Evolutionary conservation across 2,797 vertebrate genomes (phyloP).

Genomic region (Phylloscopus collybita): DNA sequence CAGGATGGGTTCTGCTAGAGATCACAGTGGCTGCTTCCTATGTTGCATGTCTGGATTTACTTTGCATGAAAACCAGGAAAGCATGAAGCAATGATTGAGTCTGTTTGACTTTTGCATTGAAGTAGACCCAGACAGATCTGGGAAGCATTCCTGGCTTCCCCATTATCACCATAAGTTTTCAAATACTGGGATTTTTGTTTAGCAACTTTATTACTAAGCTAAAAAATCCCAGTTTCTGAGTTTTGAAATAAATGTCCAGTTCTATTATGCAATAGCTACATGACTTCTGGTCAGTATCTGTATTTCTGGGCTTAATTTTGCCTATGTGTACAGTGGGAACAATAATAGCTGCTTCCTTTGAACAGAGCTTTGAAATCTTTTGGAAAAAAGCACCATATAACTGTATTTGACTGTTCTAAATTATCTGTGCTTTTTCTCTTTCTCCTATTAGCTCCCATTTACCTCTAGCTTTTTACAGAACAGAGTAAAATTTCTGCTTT

Average conservation of each 20-base stretch:
- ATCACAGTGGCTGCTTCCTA: not conserved
- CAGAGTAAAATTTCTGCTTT: not conserved
- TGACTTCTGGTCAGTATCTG: not conserved
- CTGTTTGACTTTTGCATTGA: not conserved
- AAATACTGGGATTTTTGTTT: slow-evolving; percentile 1
- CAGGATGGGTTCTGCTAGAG: not conserved
- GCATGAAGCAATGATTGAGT: not conserved
- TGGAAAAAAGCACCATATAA: not conserved
- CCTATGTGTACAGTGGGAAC: not conserved
- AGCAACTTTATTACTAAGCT: not conserved
- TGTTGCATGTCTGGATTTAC: not conserved
- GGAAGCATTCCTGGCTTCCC: not conserved
- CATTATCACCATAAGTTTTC: not conserved
- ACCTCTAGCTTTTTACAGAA: not conserved
- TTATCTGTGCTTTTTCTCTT: not conserved
- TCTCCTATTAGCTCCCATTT: not conserved
- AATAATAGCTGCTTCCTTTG: not conserved
- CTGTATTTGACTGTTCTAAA: not conserved
- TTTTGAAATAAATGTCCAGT: slow-evolving; percentile 1
- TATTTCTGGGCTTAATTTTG: slow-evolving; percentile 10
- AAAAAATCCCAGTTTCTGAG: not conserved
- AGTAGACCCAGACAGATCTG: not conserved
- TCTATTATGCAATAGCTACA: not conserved
- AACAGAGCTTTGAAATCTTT: not conserved
- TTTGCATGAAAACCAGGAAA: not conserved